Conservation (phyloP, 1,140 invertebrate genomes). For the Neoseiulus cucumeris region DNA sequence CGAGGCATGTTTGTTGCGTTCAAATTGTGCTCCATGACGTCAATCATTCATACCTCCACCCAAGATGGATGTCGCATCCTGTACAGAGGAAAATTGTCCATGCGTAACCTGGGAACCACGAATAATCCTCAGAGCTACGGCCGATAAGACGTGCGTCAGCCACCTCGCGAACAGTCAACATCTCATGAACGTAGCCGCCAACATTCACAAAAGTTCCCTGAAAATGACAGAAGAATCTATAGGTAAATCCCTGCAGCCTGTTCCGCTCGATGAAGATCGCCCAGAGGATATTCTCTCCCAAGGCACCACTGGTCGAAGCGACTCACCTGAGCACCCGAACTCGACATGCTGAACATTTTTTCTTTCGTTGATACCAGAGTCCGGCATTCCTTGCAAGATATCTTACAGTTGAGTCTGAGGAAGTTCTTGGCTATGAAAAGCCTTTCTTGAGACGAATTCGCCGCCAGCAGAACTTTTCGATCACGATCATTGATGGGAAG, state of each 20-base stretch:
- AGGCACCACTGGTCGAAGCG: background rate
- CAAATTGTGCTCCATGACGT: too few species aligned
- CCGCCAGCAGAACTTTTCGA: background rate
- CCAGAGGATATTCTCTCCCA: background rate
- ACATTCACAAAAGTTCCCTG: constrained; percentile 1
- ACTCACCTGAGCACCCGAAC: background rate
- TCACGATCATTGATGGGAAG: background rate
- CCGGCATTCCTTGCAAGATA: background rate
- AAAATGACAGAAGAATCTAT: background rate
- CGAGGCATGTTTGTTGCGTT: background rate
- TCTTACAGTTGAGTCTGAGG: background rate
- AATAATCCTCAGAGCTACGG: background rate
- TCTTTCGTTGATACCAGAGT: background rate
- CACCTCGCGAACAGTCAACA: background rate
- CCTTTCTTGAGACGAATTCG: background rate
- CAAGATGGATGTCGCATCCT: background rate
- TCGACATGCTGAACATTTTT: background rate
- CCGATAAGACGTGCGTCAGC: background rate
- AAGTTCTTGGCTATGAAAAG: background rate
- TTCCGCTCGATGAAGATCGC: background rate
- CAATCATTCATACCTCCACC: background rate
- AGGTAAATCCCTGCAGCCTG: background rate
- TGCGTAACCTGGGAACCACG: background rate
- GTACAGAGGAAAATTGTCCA: background rate
- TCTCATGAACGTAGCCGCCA: background rate